A percentile compares a stretch with the other conserved stretches of the same genome.
Conservation (phyloP, 2,888 invertebrate genomes). For the Hypomecis punctinalis region DNA sequence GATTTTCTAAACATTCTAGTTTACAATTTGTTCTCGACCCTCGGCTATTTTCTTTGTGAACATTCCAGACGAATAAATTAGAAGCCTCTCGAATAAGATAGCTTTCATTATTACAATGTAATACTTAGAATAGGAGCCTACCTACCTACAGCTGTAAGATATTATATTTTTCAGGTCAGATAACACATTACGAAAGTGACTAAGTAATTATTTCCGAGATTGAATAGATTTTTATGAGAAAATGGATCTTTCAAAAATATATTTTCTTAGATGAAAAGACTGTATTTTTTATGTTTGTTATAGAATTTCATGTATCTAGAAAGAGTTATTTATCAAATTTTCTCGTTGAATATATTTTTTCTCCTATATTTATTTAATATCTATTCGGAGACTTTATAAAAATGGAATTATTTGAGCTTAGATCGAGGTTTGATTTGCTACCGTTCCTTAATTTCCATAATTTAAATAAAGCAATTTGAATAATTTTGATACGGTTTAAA, state of each 20-base stretch:
- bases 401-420: too few species aligned
- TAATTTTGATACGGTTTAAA: too few species aligned
- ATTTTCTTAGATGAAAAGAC: background rate
- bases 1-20: constrained; percentile 25
- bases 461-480: too few species aligned
- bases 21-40: constrained; percentile 23
- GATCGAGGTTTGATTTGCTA: too few species aligned
- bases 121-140: background rate
- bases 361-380: too few species aligned
- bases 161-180: constrained; percentile 8
- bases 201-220: constrained; percentile 8
- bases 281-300: background rate
- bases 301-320: background rate
- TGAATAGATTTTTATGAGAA: constrained; percentile 6
- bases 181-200: constrained; percentile 6
- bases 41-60: constrained; percentile 39
- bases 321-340: too few species aligned
- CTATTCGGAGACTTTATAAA: too few species aligned
- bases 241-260: background rate
- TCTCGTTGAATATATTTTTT: too few species aligned
- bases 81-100: constrained; percentile 13
- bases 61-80: constrained; percentile 51
- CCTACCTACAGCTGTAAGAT: background rate
- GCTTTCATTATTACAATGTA: constrained; percentile 1
- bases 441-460: too few species aligned